These are phyloP conservation scores for Eidolon dupreanum DNA, from an alignment of 2,797 vertebrate genomes.

Conservation along the genomic window DNA sequence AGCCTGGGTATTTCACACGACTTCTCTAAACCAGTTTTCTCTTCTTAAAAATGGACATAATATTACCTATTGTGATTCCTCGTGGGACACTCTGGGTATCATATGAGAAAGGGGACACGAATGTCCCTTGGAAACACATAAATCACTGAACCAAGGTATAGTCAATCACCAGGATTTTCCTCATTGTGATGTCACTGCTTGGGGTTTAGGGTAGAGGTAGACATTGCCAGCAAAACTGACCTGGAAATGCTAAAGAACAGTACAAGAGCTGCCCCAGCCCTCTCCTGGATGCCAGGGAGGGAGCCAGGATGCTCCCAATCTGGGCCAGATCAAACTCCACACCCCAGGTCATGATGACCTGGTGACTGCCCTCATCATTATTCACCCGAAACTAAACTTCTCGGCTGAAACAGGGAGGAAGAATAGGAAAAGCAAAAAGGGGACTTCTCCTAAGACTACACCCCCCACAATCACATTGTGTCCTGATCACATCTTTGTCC, in stretches of 20 bases:
- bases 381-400: not conserved
- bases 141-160: not conserved
- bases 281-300: not conserved
- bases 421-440: not conserved
- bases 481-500: not conserved
- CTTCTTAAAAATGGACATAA: not conserved
- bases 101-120: not conserved
- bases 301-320: not conserved
- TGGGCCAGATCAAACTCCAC: not conserved
- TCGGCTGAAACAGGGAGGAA: not conserved
- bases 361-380: not conserved
- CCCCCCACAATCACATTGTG: not conserved
- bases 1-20: not conserved
- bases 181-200: not conserved
- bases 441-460: no score
- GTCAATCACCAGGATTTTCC: not conserved
- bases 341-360: not conserved
- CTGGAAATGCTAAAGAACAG: not conserved
- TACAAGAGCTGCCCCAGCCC: not conserved
- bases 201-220: not conserved
- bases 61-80: not conserved
- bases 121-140: not conserved
- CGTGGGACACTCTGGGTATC: not conserved
- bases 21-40: not conserved
- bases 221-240: not conserved